phyloP scores from a whole-genome alignment of 2,797 vertebrate genomes.

The Hylomyscus alleni region DNA sequence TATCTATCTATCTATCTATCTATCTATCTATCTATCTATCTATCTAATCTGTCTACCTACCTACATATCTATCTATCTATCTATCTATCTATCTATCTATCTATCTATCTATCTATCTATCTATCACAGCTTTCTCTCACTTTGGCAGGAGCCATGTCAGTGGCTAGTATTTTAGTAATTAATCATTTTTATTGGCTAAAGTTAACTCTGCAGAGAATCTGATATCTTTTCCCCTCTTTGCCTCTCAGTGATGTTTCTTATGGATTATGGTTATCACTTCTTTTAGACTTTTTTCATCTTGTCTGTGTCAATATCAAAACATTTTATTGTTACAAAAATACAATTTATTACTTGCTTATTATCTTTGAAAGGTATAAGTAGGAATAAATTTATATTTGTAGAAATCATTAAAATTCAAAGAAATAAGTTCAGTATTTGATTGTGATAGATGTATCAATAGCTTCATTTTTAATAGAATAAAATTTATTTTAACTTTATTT shows the following conservation, averaged over 20 bases:
- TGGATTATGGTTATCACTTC: background rate
- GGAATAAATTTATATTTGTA: slow-evolving; percentile 56
- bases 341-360: slow-evolving; percentile 43
- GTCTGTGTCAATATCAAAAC: slow-evolving; percentile 53
- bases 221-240: slow-evolving; percentile 23
- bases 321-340: slow-evolving; percentile 56
- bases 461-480: slow-evolving; percentile 54
- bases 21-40: background rate
- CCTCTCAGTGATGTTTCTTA: background rate
- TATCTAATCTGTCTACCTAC: background rate
- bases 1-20: background rate
- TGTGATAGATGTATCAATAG: slow-evolving; percentile 2
- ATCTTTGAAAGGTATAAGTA: slow-evolving; percentile 45
- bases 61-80: background rate
- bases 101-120: too few relatives aligned
- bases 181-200: slow-evolving; percentile 6
- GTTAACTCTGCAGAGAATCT: background rate
- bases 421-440: slow-evolving; percentile 48
- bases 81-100: background rate
- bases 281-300: slow-evolving; percentile 48
- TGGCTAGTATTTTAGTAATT: slow-evolving; percentile 32
- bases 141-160: background rate
- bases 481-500: slow-evolving; percentile 75
- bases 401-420: slow-evolving; percentile 66
- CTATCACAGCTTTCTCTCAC: background rate